A percentile compares a stretch with the other conserved stretches of the same genome.
These are phyloP conservation scores for Silurus meridionalis DNA, from an alignment of 2,113 vertebrate species.

Conservation along the genomic window DNA sequence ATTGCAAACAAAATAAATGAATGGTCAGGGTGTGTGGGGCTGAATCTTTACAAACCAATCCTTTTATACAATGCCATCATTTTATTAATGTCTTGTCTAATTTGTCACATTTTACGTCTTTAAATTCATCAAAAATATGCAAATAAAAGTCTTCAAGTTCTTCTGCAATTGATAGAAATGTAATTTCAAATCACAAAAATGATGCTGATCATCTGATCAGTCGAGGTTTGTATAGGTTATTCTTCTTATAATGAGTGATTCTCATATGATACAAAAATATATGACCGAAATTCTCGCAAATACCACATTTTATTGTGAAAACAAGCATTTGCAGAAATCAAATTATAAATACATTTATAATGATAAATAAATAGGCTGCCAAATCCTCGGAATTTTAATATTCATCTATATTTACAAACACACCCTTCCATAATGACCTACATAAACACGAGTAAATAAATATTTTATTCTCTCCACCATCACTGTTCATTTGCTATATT, in stretches of 20 bases:
- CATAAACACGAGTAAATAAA: not conserved
- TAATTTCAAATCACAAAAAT: not conserved
- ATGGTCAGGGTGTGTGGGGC: not conserved
- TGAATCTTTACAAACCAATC: not conserved
- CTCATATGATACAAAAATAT: not conserved
- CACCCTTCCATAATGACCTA: not conserved
- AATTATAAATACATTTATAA: not conserved
- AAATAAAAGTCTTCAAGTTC: not conserved
- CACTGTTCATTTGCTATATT: not conserved
- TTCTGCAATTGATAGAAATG: not conserved
- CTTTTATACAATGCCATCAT: not conserved
- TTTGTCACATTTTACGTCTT: not conserved
- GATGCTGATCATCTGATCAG: not conserved
- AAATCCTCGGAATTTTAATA: not conserved
- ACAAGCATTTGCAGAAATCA: not conserved
- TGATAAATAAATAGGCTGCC: not conserved
- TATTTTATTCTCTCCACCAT: not conserved
- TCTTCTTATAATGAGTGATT: not conserved
- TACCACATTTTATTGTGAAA: not conserved
- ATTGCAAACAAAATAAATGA: not conserved
- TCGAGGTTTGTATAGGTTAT: not conserved
- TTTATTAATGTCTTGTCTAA: not conserved
- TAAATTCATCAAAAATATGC: not conserved
- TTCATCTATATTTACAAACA: not conserved
- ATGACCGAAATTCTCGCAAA: not conserved